Conservation (phyloP, 2,113 vertebrate species). For the Pomatorhinus ruficollis region DNA sequence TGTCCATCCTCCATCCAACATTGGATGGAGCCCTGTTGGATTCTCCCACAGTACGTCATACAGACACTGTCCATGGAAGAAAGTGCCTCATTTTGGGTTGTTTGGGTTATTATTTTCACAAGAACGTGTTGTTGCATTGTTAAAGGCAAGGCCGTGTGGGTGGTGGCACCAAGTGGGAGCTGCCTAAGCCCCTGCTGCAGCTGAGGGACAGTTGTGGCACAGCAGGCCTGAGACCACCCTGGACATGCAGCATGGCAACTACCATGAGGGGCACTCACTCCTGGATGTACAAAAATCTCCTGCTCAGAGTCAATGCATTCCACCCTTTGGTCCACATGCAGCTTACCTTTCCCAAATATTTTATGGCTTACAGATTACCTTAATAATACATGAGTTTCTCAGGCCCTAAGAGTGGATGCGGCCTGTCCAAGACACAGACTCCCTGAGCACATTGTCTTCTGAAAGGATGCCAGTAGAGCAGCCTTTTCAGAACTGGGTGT, state of each 20-base stretch:
- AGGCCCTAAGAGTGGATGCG: background rate
- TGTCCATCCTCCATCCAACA: background rate
- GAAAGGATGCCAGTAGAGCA: background rate
- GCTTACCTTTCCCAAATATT: background rate
- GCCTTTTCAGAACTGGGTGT: background rate
- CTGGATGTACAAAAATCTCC: rapidly evolving
- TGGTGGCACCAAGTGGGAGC: rapidly evolving
- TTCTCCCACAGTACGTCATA: rapidly evolving
- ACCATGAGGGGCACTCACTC: background rate
- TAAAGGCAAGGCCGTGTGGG: background rate
- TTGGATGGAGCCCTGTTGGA: rapidly evolving
- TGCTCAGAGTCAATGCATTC: rapidly evolving
- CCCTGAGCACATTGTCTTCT: background rate
- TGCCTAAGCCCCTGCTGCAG: background rate
- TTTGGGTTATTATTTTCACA: background rate
- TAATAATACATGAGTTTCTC: background rate
- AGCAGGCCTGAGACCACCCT: background rate
- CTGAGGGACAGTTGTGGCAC: background rate
- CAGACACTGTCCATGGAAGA: background rate
- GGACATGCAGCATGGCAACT: background rate
- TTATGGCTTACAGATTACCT: background rate
- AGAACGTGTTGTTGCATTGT: background rate
- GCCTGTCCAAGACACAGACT: background rate
- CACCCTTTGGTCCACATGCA: background rate
- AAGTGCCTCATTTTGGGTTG: rapidly evolving